Percentiles rank a stretch among this genome's conserved stretches.
Evolutionary conservation across 2,888 invertebrate genomes (phyloP).

Genomic region (Ischnura elegans): DNA sequence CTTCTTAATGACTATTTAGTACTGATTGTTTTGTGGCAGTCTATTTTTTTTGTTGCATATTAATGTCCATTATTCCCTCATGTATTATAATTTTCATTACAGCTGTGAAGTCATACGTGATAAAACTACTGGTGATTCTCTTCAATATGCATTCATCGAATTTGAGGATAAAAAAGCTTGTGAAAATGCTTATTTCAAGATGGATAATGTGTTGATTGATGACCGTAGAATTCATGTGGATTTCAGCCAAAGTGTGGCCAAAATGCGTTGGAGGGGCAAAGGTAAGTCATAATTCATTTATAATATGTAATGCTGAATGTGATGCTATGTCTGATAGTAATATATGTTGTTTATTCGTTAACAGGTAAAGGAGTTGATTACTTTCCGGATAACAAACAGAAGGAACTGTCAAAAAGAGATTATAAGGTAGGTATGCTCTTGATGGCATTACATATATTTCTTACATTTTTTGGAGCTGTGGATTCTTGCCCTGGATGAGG

Average conservation of each 20-base stretch:
- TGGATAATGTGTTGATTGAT: slow-evolving; percentile 99
- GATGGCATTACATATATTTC: not conserved
- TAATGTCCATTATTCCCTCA: too few relatives aligned
- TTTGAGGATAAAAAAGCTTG: slow-evolving; percentile 95
- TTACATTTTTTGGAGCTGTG: too few relatives aligned
- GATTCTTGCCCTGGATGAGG: not conserved
- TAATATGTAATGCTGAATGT: not conserved
- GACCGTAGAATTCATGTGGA: slow-evolving; percentile 99
- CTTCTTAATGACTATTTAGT: too few relatives aligned
- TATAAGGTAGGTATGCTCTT: not conserved
- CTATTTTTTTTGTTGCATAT: too few relatives aligned
- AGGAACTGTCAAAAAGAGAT: slow-evolving; percentile 1
- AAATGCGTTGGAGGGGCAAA: slow-evolving; percentile 94
- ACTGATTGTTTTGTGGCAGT: too few relatives aligned
- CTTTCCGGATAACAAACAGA: not conserved
- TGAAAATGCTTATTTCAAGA: slow-evolving; percentile 99
- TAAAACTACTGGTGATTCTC: slow-evolving; percentile 93
- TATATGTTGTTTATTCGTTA: not conserved
- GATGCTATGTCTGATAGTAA: not conserved
- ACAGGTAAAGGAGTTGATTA: slow-evolving; percentile 61
- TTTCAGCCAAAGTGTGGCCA: slow-evolving; percentile 99
- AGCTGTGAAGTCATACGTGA: slow-evolving; percentile 98
- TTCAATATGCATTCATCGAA: slow-evolving; percentile 99
- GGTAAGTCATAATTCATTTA: slow-evolving; percentile 75
- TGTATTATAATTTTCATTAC: slow-evolving; percentile 69